Evolutionary conservation across 2,797 vertebrate genomes (phyloP).

Genomic region (Scomberomorus guttatus): DNA sequence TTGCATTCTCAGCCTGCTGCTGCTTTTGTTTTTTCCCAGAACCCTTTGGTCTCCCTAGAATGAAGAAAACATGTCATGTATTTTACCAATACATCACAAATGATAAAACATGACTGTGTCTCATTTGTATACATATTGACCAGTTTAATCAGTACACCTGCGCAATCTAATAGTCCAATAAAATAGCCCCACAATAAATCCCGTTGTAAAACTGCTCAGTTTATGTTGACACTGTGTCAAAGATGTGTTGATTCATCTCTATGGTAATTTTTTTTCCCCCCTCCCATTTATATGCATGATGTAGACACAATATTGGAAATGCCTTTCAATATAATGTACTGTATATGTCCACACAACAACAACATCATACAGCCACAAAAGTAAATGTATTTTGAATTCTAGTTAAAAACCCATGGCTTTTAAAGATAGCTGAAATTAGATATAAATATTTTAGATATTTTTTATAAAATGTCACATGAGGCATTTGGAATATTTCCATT

Average conservation of each 20-base stretch:
- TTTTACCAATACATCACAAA: conserved; percentile 10
- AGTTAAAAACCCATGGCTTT: background rate
- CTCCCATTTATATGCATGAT: background rate
- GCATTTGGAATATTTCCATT: background rate
- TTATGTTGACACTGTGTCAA: background rate
- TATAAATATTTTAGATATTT: too few relatives aligned
- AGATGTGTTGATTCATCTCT: background rate
- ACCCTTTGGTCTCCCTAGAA: conserved; percentile 89
- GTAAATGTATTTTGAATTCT: background rate
- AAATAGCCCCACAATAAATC: background rate
- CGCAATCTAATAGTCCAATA: too few relatives aligned
- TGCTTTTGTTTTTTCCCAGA: conserved; percentile 88
- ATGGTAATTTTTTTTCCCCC: background rate
- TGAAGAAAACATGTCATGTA: conserved; percentile 24
- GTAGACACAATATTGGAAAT: conserved; percentile 8
- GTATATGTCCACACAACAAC: background rate
- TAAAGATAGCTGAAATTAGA: background rate
- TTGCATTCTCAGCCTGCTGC: conserved; percentile 79
- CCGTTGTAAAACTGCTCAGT: conserved; percentile 2
- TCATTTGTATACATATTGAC: background rate
- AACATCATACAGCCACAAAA: background rate
- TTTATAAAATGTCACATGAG: background rate
- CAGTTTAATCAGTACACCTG: background rate
- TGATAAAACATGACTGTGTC: background rate
- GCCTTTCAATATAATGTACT: background rate